Evolutionary conservation across 2,888 invertebrate genomes (phyloP).

Genomic region (Agrypnus murinus): DNA sequence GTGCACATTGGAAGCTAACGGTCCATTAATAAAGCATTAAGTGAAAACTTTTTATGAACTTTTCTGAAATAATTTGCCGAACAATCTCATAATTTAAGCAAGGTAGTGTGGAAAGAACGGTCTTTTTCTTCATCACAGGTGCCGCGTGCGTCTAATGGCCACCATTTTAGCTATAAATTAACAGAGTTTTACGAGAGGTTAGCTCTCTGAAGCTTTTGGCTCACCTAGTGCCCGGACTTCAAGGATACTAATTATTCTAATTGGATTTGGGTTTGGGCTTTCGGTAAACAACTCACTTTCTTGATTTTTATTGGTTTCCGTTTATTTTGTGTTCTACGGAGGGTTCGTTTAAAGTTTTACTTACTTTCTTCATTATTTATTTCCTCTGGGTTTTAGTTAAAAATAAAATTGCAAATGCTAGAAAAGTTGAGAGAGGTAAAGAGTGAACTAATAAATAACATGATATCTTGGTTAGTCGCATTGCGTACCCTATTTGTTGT

Average conservation of each 20-base stretch:
- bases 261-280: conserved; percentile 46
- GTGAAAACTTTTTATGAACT: conserved; percentile 49
- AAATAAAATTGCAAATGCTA: background rate
- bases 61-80: conserved; percentile 46
- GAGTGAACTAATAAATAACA: conserved; percentile 25
- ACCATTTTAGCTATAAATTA: conserved; percentile 54
- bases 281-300: conserved; percentile 45
- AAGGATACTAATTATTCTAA: conserved; percentile 52
- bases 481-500: conserved; percentile 36
- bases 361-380: conserved; percentile 11
- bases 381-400: conserved; percentile 7
- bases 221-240: conserved; percentile 45
- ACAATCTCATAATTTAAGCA: conserved; percentile 47
- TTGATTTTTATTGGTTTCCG: conserved; percentile 46
- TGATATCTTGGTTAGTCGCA: conserved; percentile 38
- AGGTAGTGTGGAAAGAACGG: conserved; percentile 44
- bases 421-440: no score
- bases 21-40: conserved; percentile 47
- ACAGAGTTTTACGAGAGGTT: conserved; percentile 53
- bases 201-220: conserved; percentile 38
- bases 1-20: conserved; percentile 38
- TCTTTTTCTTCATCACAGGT: conserved; percentile 50
- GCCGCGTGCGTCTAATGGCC: conserved; percentile 50
- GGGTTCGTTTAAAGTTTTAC: conserved; percentile 31
- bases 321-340: conserved; percentile 34